Conservation (phyloP, 1,140 invertebrate species). For the Lysiphlebus fabarum region DNA sequence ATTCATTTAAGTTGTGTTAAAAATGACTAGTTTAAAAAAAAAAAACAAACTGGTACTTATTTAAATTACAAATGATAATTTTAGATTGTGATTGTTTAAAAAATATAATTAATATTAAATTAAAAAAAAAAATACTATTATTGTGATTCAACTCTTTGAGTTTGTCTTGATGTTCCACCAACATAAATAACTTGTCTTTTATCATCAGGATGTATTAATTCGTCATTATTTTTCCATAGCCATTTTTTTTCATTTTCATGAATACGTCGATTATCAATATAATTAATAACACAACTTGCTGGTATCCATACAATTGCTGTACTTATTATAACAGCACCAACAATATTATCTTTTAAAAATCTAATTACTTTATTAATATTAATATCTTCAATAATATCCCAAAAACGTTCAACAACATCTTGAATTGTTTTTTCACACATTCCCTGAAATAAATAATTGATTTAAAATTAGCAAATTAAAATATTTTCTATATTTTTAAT, state of each 20-base stretch:
- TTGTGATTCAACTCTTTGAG: too few species aligned
- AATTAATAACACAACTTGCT: slow-evolving; percentile 77
- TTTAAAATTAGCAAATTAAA: too few species aligned
- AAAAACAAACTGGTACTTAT: too few species aligned
- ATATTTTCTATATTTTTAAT: too few species aligned
- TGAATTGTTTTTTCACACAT: slow-evolving; percentile 91
- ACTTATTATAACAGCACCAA: slow-evolving; percentile 84
- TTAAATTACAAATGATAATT: too few species aligned
- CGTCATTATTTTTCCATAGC: slow-evolving; percentile 51
- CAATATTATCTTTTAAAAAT: slow-evolving; percentile 84
- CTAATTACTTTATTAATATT: slow-evolving; percentile 89
- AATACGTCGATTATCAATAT: slow-evolving; percentile 69
- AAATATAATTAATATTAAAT: too few species aligned
- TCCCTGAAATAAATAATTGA: slow-evolving; percentile 72
- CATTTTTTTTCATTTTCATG: slow-evolving; percentile 53
- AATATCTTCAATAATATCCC: slow-evolving; percentile 95
- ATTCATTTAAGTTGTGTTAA: too few species aligned
- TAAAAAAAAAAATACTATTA: too few species aligned
- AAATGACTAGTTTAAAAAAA: too few species aligned
- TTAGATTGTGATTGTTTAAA: too few species aligned
- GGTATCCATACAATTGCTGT: slow-evolving; percentile 92
- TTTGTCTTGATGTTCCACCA: slow-evolving; percentile 29
- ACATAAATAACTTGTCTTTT: slow-evolving; percentile 48
- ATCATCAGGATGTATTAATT: slow-evolving; percentile 52
- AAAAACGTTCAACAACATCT: slow-evolving; percentile 91